Conservation (phyloP, 2,888 invertebrate species). For the Sinhomidia bicolor region DNA sequence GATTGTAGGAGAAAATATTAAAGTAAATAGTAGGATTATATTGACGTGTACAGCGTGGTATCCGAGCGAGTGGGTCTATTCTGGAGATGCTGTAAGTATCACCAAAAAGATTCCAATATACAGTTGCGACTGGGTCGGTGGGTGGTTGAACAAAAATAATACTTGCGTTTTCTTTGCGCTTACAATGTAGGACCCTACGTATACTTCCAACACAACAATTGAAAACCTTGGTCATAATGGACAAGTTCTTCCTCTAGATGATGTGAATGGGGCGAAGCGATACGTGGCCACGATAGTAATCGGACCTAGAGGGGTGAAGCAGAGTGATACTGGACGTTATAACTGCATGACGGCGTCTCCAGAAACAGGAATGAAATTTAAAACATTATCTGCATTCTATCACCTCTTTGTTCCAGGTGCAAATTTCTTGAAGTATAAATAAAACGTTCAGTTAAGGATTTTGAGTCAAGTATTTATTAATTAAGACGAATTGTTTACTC, state of each 20-base stretch:
- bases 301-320: slow-evolving; percentile 67
- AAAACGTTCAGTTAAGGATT: background rate
- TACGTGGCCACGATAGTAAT: slow-evolving; percentile 74
- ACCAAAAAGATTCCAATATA: background rate
- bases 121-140: too few species aligned
- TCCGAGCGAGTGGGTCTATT: slow-evolving; percentile 75
- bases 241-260: slow-evolving; percentile 60
- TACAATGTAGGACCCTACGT: slow-evolving; percentile 71
- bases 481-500: background rate
- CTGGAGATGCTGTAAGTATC: slow-evolving; percentile 73
- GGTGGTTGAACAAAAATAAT: too few species aligned
- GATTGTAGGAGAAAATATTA: slow-evolving; percentile 76
- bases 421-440: background rate
- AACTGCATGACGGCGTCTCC: slow-evolving; percentile 77
- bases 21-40: slow-evolving; percentile 69
- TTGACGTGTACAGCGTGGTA: slow-evolving; percentile 76
- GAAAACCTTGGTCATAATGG: slow-evolving; percentile 72
- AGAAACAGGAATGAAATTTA: slow-evolving; percentile 75
- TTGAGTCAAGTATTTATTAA: too few species aligned
- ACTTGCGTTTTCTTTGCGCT: background rate
- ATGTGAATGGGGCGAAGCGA: slow-evolving; percentile 75
- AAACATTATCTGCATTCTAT: slow-evolving; percentile 75
- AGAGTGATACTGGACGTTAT: slow-evolving; percentile 74
- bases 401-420: slow-evolving; percentile 76
- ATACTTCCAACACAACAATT: slow-evolving; percentile 72